Evolutionary conservation across 2,797 vertebrate species (phyloP).

Genomic region (Lophura swinhoii): DNA sequence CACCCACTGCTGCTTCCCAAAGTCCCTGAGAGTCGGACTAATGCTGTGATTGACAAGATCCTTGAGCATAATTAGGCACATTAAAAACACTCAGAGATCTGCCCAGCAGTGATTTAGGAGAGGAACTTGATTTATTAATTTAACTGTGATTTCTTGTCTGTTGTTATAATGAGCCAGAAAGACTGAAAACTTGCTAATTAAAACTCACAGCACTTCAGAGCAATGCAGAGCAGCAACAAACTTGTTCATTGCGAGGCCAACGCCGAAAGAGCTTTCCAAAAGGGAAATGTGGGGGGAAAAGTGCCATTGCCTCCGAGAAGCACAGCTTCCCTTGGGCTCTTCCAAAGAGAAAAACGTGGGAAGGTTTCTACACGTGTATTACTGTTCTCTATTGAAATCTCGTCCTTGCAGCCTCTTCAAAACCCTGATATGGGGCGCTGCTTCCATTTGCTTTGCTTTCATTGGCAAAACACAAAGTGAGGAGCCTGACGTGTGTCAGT

Average conservation of each 20-base stretch:
- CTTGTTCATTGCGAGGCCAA: background rate
- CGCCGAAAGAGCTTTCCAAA: background rate
- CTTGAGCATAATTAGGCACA: background rate
- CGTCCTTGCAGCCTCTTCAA: background rate
- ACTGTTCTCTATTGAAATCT: background rate
- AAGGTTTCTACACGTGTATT: background rate
- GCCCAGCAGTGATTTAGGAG: constrained; percentile 8
- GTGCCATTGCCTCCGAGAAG: background rate
- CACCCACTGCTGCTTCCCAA: background rate
- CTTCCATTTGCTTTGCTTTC: background rate
- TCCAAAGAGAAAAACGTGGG: background rate
- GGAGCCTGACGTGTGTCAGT: background rate
- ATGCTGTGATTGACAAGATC: background rate
- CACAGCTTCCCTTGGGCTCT: background rate
- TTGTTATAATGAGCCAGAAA: background rate
- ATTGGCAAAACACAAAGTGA: background rate
- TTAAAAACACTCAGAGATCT: background rate
- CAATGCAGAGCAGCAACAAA: background rate
- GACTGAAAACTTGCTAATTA: constrained; percentile 39
- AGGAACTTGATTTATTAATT: constrained; percentile 19
- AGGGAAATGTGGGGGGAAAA: background rate
- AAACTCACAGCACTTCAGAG: background rate
- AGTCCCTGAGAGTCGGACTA: background rate
- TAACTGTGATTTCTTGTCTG: constrained; percentile 11
- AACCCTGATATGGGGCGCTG: background rate